Conservation (phyloP, 2,888 invertebrate species). For the Parapristionchus giblindavisi region DNA sequence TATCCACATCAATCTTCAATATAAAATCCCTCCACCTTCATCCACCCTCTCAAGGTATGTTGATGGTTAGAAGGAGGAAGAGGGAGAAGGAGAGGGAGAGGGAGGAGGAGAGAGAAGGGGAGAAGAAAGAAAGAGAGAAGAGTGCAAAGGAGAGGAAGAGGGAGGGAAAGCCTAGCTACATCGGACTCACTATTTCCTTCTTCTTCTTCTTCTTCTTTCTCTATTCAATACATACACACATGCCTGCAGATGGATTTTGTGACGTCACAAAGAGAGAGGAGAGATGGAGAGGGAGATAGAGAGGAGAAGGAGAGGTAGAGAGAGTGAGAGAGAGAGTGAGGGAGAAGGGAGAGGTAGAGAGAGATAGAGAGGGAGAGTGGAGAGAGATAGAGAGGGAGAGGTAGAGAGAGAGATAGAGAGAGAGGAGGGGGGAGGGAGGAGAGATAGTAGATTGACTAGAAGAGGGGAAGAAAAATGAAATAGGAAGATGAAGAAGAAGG, state of each 20-base stretch:
- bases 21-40: too few species aligned
- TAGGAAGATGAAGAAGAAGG: not conserved
- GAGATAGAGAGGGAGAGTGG: not conserved
- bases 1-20: too few species aligned
- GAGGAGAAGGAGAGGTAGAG: too few species aligned
- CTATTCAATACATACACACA: not conserved
- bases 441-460: too few species aligned
- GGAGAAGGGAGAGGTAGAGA: not conserved
- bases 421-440: not conserved
- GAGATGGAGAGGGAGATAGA: too few species aligned
- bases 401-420: not conserved
- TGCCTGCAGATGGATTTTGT: not conserved
- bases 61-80: too few species aligned
- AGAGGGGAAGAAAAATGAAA: not conserved
- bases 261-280: not conserved
- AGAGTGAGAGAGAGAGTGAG: too few species aligned
- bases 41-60: too few species aligned
- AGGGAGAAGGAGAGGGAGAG: not conserved
- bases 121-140: constrained; percentile 2
- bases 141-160: not conserved
- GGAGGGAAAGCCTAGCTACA: too few species aligned
- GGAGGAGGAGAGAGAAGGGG: not conserved
- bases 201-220: not conserved
- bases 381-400: not conserved
- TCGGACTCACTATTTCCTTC: too few species aligned